Percentiles rank a stretch among this genome's conserved stretches.
phyloP scores from a whole-genome alignment of 2,888 invertebrate genomes.

The Limenitis camilla region DNA sequence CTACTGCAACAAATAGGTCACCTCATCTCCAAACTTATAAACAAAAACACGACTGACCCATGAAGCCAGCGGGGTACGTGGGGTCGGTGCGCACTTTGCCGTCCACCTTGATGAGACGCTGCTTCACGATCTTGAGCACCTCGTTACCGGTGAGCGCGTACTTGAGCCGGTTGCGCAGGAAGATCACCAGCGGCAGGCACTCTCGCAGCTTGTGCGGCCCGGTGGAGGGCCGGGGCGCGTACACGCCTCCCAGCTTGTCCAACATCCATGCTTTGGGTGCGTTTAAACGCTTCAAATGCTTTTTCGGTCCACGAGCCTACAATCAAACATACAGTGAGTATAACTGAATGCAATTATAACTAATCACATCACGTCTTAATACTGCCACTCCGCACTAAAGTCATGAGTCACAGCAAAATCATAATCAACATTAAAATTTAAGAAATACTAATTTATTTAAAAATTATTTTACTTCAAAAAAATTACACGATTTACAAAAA shows the following conservation, averaged over 20 bases:
- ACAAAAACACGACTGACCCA: conserved; percentile 87
- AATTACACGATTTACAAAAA: too few species aligned
- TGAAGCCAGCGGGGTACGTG: conserved; percentile 98
- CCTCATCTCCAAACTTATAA: too few species aligned
- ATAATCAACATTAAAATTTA: too few species aligned
- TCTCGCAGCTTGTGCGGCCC: conserved; percentile 99
- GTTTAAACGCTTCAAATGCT: conserved; percentile 99
- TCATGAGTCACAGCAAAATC: too few species aligned
- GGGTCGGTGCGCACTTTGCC: conserved; percentile 98
- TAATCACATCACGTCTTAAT: background rate
- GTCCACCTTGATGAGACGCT: conserved; percentile 97
- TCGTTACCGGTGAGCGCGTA: conserved; percentile 98
- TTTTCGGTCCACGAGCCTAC: conserved; percentile 98
- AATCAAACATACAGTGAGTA: conserved; percentile 32
- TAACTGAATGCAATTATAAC: background rate
- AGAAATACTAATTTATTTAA: too few species aligned
- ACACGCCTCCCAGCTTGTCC: conserved; percentile 98
- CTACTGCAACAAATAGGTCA: too few species aligned
- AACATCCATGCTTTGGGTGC: conserved; percentile 99
- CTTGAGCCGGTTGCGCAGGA: conserved; percentile 97
- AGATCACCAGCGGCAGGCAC: conserved; percentile 96
- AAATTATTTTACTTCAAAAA: too few species aligned
- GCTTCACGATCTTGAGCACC: conserved; percentile 98
- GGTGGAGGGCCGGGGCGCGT: conserved; percentile 97
- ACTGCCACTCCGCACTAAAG: too few species aligned